Percentiles rank a stretch among this genome's conserved stretches.
Conservation (phyloP, 1,140 invertebrate genomes). For the Drusus annulatus region DNA sequence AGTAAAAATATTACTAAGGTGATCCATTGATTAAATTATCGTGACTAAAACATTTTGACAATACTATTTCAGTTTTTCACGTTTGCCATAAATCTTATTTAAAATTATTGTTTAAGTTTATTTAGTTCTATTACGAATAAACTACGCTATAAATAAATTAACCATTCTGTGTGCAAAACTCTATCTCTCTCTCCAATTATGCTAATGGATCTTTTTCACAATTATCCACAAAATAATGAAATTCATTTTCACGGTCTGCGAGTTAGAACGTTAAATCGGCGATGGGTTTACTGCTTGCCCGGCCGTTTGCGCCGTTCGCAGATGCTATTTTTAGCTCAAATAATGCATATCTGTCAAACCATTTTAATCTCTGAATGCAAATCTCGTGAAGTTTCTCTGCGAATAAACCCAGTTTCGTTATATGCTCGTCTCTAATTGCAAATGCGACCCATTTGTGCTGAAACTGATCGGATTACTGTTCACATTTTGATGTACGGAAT, state of each 20-base stretch:
- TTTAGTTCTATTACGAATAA: too few species aligned
- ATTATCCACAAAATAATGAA: not conserved
- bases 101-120: too few species aligned
- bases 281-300: not conserved
- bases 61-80: too few species aligned
- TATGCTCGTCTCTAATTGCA: not conserved
- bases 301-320: not conserved
- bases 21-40: too few species aligned
- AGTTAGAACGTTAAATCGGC: not conserved
- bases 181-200: not conserved
- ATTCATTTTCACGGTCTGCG: not conserved
- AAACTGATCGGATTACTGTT: not conserved
- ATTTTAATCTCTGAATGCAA: constrained; percentile 25
- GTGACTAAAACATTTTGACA: too few species aligned
- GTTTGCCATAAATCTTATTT: too few species aligned
- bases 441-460: constrained; percentile 4
- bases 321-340: not conserved
- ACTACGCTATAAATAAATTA: too few species aligned
- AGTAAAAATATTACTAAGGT: too few species aligned
- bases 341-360: constrained; percentile 6
- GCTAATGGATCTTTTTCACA: not conserved
- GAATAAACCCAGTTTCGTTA: constrained; percentile 13
- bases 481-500: constrained; percentile 6
- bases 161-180: too few species aligned
- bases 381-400: constrained; percentile 17